Evolutionary conservation across 2,797 vertebrate genomes (phyloP).

Genomic region (Lagorchestes hirsutus): DNA sequence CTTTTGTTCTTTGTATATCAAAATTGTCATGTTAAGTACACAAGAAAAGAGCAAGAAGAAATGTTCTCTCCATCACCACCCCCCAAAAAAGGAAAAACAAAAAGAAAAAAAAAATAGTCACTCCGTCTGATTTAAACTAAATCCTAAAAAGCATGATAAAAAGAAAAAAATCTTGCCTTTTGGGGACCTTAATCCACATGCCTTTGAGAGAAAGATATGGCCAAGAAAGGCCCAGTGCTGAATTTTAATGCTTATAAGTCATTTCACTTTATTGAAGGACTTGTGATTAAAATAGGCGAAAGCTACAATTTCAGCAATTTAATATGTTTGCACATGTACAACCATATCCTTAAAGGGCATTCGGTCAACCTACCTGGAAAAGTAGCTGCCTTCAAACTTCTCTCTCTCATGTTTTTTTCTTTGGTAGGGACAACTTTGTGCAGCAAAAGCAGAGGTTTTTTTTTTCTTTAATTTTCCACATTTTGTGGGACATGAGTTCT

Average conservation of each 20-base stretch:
- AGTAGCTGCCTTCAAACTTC: neutral
- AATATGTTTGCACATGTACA: constrained; percentile 16
- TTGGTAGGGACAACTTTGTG: neutral
- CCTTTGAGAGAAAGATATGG: neutral
- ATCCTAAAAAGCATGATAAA: neutral
- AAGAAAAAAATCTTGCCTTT: neutral
- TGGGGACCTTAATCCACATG: neutral
- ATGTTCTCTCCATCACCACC: neutral
- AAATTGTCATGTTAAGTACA: neutral
- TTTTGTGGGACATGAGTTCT: constrained; percentile 18
- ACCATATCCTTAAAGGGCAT: constrained; percentile 1
- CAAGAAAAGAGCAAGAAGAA: neutral
- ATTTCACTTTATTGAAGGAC: constrained; percentile 30
- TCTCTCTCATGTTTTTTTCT: neutral
- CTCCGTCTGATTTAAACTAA: constrained; percentile 18
- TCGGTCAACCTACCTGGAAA: constrained; percentile 7
- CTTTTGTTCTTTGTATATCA: neutral
- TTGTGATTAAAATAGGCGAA: constrained; percentile 45
- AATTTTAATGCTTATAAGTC: constrained; percentile 27
- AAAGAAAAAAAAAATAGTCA: neutral
- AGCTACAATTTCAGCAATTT: constrained; percentile 1
- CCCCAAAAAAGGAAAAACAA: neutral
- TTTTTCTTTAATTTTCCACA: neutral
- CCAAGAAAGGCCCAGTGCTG: constrained; percentile 10
- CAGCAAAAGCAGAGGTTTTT: neutral